Conservation (phyloP, 2,113 vertebrate species). For the Grus americana region DNA sequence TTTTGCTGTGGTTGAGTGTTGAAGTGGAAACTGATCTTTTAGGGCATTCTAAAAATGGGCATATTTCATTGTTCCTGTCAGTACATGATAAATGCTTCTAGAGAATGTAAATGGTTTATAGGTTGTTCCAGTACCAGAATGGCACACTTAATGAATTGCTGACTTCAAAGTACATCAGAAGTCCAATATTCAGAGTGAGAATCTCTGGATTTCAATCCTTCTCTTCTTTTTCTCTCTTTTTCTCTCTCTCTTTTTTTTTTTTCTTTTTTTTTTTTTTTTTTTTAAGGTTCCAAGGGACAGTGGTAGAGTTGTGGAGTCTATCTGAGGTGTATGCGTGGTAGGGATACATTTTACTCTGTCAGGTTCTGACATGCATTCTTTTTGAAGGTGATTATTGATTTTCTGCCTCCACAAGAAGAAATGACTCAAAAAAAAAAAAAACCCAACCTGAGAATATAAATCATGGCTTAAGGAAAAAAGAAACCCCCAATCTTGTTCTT, state of each 20-base stretch:
- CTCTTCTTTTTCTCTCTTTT: neutral
- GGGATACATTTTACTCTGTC: neutral
- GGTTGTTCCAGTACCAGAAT: neutral
- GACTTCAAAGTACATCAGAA: neutral
- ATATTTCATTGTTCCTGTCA: neutral
- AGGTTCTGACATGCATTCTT: neutral
- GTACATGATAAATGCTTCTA: neutral
- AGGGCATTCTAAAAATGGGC: neutral
- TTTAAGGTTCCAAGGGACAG: neutral
- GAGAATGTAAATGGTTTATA: neutral
- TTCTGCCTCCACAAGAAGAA: constrained; percentile 2
- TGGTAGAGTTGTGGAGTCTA: neutral
- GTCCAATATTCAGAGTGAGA: neutral
- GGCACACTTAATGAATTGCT: neutral
- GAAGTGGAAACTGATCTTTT: neutral
- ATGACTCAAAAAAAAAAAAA: neutral
- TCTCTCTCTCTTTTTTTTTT: neutral
- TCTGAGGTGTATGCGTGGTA: neutral
- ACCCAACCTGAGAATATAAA: neutral
- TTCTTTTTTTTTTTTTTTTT: neutral
- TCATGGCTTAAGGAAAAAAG: neutral
- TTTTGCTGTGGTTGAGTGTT: neutral
- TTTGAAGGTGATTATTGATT: constrained; percentile 21
- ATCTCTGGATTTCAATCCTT: neutral
- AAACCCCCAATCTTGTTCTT: neutral